Conservation (phyloP, 1,140 invertebrate species). For the Danaus plexippus region DNA sequence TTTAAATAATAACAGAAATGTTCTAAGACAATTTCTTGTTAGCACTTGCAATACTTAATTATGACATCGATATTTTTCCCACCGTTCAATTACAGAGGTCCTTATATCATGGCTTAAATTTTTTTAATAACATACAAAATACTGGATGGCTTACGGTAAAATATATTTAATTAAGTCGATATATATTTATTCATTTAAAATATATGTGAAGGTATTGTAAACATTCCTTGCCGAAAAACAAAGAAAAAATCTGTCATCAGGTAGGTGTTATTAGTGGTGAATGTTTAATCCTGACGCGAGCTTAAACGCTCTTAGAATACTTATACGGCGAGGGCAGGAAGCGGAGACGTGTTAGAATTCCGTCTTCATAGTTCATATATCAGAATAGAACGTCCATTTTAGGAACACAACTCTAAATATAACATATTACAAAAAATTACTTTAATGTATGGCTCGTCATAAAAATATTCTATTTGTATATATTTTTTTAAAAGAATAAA, state of each 20-base stretch:
- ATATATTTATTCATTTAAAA: conserved; percentile 1
- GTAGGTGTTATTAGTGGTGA: conserved; percentile 17
- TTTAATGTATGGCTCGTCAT: too few species aligned
- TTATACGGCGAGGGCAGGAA: conserved; percentile 35
- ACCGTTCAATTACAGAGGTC: too few species aligned
- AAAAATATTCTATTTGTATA: too few species aligned
- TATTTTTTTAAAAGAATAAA: too few species aligned
- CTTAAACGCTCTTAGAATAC: conserved; percentile 29
- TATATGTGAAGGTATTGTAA: too few species aligned
- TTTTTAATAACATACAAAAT: not conserved
- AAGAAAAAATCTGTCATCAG: not conserved
- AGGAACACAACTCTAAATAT: conserved; percentile 23
- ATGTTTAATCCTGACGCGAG: conserved; percentile 26
- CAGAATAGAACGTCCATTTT: conserved; percentile 26
- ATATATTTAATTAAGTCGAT: conserved; percentile 3
- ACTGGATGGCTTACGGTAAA: conserved; percentile 2
- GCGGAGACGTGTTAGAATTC: conserved; percentile 32
- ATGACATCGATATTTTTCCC: too few species aligned
- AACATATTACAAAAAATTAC: not conserved
- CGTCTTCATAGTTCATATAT: conserved; percentile 22
- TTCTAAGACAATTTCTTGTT: conserved; percentile 1
- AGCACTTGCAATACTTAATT: not conserved
- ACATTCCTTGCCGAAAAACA: too few species aligned
- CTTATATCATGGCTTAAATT: conserved; percentile 4
- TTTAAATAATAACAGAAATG: conserved; percentile 7